These are phyloP conservation scores for Oophaga sylvatica DNA, from an alignment of 2,797 vertebrate genomes.

Conservation along the genomic window DNA sequence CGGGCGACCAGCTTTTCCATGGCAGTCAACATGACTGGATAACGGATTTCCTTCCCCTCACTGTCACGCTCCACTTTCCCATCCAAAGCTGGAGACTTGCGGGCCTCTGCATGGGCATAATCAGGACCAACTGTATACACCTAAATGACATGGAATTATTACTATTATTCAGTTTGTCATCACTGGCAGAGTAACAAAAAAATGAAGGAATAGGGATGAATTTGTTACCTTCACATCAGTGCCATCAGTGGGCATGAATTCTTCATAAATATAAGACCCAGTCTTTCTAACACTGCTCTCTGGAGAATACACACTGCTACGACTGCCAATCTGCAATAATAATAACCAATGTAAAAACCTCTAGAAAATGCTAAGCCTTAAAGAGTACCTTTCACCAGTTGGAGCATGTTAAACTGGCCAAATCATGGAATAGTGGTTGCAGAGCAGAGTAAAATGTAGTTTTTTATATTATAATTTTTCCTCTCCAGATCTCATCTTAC, in stretches of 20 bases:
- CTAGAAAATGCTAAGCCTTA: too few relatives aligned
- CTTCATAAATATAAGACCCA: constrained; percentile 98
- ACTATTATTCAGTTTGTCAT: background rate
- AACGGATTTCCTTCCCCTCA: constrained; percentile 97
- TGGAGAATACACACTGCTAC: constrained; percentile 97
- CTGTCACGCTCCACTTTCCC: constrained; percentile 98
- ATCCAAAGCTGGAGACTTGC: constrained; percentile 95
- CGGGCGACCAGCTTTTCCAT: constrained; percentile 98
- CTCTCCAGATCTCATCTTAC: too few relatives aligned
- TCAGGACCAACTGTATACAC: constrained; percentile 98
- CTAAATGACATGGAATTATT: constrained; percentile 68
- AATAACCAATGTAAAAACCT: background rate
- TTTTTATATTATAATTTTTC: too few relatives aligned
- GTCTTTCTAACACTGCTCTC: constrained; percentile 97
- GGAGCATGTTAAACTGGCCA: too few relatives aligned
- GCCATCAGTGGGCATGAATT: constrained; percentile 99
- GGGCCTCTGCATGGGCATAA: constrained; percentile 96
- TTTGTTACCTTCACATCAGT: constrained; percentile 93
- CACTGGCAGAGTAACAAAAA: background rate
- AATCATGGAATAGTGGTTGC: too few relatives aligned
- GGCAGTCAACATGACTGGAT: constrained; percentile 97
- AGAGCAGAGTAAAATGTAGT: too few relatives aligned
- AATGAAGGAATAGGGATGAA: background rate
- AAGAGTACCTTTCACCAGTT: too few relatives aligned
- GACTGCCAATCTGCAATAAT: constrained; percentile 88